phyloP scores from a whole-genome alignment of 2,888 invertebrate genomes.

The Proisotoma minuta region DNA sequence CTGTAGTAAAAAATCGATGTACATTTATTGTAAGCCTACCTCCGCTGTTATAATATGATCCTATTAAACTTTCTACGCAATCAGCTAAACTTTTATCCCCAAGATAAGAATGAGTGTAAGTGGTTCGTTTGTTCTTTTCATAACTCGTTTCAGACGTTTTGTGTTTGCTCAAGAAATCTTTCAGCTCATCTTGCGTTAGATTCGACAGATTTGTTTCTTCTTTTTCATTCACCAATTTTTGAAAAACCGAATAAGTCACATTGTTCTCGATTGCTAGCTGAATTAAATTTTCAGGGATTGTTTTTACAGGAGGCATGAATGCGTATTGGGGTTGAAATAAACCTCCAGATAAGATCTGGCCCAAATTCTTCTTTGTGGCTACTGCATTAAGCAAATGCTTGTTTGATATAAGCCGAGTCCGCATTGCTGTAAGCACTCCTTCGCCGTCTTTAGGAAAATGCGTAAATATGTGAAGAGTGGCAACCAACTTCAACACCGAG shows the following conservation, averaged over 20 bases:
- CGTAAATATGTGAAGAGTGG: slow-evolving; percentile 67
- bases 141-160: not conserved
- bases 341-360: slow-evolving; percentile 48
- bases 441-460: slow-evolving; percentile 66
- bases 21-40: too few relatives aligned
- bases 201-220: not conserved
- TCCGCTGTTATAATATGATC: slow-evolving; percentile 64
- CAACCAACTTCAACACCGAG: slow-evolving; percentile 75
- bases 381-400: slow-evolving; percentile 78
- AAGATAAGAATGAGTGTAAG: slow-evolving; percentile 27
- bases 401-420: slow-evolving; percentile 71
- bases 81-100: slow-evolving; percentile 67
- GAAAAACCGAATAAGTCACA: not conserved
- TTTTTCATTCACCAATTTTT: not conserved
- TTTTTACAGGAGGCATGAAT: slow-evolving; percentile 76
- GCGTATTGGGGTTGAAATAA: slow-evolving; percentile 63
- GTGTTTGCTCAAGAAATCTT: not conserved
- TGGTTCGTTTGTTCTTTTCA: too few relatives aligned
- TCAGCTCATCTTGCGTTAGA: not conserved
- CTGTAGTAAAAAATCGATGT: too few relatives aligned
- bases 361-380: slow-evolving; percentile 49
- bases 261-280: not conserved
- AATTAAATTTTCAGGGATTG: slow-evolving; percentile 54
- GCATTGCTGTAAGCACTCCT: slow-evolving; percentile 70
- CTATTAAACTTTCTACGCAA: slow-evolving; percentile 78